Evolutionary conservation across 2,113 vertebrate species (phyloP).

Genomic region (Chaetodon auriga): DNA sequence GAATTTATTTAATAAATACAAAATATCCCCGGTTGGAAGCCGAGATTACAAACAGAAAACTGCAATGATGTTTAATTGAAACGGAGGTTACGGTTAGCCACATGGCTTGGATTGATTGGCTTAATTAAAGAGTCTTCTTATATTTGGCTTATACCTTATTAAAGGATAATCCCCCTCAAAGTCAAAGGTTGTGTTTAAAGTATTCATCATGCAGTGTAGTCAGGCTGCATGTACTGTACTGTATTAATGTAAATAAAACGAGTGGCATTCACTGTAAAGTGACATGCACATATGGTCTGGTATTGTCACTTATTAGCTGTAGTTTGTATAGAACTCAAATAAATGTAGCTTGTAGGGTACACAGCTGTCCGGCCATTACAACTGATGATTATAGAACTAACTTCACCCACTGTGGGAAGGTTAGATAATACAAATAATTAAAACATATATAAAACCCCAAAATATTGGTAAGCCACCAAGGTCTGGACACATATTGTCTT

Average conservation of each 20-base stretch:
- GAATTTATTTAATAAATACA: too few relatives aligned
- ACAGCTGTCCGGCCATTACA: background rate
- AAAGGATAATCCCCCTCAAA: slow-evolving; percentile 66
- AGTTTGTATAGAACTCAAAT: background rate
- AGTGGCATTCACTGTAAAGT: background rate
- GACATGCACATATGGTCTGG: background rate
- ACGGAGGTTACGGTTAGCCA: slow-evolving; percentile 51
- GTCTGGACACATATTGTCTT: background rate
- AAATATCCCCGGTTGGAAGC: background rate
- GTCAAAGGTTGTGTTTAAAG: slow-evolving; percentile 63
- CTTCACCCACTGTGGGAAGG: background rate
- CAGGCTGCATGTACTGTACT: background rate
- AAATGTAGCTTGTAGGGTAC: background rate
- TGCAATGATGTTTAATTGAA: slow-evolving; percentile 61
- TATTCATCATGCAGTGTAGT: slow-evolving; percentile 40
- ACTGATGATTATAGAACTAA: background rate
- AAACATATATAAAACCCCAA: too few relatives aligned
- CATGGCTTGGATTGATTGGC: slow-evolving; percentile 58
- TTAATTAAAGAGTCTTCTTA: slow-evolving; percentile 66
- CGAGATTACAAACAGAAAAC: slow-evolving; percentile 41
- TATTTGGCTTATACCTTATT: slow-evolving; percentile 71
- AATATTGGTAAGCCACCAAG: background rate
- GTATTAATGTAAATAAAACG: slow-evolving; percentile 6
- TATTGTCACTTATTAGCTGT: background rate
- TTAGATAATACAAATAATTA: background rate